Conservation (phyloP, 2,113 vertebrate species). For the Otis tarda region DNA sequence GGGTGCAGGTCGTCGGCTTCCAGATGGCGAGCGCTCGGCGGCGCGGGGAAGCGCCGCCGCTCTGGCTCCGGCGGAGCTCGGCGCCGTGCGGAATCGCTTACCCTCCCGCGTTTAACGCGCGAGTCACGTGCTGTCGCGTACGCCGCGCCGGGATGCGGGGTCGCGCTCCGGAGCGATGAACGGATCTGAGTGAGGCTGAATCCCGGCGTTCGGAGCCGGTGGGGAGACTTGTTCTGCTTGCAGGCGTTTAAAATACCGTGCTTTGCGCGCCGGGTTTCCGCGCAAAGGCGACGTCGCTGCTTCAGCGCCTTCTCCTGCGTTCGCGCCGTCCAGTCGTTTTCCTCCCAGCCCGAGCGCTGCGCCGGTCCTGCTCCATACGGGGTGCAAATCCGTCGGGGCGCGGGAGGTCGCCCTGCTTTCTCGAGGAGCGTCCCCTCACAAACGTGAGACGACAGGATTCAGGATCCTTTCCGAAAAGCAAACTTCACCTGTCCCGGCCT, state of each 20-base stretch:
- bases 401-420: not conserved
- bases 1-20: not conserved
- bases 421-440: rapidly evolving
- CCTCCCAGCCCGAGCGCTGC: not conserved
- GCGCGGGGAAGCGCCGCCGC: not conserved
- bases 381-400: not conserved
- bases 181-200: not conserved
- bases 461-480: not conserved
- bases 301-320: too few relatives aligned
- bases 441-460: not conserved
- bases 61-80: not conserved
- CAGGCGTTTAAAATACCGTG: not conserved
- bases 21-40: not conserved
- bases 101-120: not conserved
- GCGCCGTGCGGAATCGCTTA: slow-evolving; percentile 38
- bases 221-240: not conserved
- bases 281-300: not conserved
- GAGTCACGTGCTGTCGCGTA: not conserved
- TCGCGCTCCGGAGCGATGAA: not conserved
- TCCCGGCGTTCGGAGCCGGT: not conserved
- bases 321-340: rapidly evolving
- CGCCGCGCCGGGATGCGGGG: not conserved
- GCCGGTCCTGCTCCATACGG: rapidly evolving
- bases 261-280: not conserved
- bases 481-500: not conserved